A percentile compares a stretch with the other conserved stretches of the same genome.
Evolutionary conservation across 2,888 invertebrate species (phyloP).

Genomic region (Tiliacea citrago): DNA sequence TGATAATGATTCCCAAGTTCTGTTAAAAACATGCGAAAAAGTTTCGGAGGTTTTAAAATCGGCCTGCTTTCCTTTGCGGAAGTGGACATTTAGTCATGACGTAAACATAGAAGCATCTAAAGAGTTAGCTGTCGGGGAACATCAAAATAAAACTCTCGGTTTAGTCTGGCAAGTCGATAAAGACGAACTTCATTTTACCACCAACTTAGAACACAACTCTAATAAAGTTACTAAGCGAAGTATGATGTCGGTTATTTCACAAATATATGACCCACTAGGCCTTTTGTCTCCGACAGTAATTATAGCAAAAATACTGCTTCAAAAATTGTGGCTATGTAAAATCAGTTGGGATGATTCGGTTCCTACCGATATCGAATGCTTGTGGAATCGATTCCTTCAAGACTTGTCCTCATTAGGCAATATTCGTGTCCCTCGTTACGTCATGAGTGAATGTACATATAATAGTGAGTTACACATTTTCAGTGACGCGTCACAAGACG

Average conservation of each 20-base stretch:
- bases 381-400: constrained; percentile 6
- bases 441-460: neutral
- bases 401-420: neutral
- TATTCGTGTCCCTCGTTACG: neutral
- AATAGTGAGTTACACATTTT: neutral
- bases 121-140: neutral
- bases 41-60: no score
- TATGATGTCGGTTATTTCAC: neutral
- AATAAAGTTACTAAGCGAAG: neutral
- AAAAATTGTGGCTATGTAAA: neutral
- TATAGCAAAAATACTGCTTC: neutral
- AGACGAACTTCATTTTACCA: neutral
- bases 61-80: no score
- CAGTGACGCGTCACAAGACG: neutral
- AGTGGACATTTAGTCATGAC: neutral
- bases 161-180: neutral
- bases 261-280: neutral
- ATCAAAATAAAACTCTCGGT: neutral
- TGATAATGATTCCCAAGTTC: neutral
- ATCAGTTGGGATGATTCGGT: neutral
- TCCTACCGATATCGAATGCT: constrained; percentile 3
- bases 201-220: neutral
- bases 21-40: no score
- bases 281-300: neutral
- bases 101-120: neutral